Base-by-base conservation (phyloP, 2,888 invertebrate genomes). In the Prosopocoilus inquinatus region DNA sequence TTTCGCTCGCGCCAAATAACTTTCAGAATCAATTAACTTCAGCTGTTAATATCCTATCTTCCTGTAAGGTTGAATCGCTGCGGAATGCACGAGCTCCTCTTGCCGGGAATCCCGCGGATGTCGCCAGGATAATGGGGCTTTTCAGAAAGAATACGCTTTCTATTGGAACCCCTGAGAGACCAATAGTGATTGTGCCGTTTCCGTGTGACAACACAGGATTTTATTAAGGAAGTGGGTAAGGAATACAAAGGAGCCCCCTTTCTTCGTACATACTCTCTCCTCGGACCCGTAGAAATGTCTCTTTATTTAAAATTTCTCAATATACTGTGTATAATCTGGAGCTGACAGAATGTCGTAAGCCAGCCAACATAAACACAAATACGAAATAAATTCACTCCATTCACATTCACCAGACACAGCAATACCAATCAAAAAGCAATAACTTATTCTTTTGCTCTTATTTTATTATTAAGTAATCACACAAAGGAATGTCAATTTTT, bases 111-210 rank as follows among this genome's bases (percentile, higher is more conserved):
- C 51, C 57, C 57, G 51, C 64, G 61, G 59, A 58, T 63, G 57
- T 62, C 62, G 52, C 59, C 51, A 50, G 60, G 58, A 66, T 66
- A 66, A 66, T 64, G 64, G 63, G 58, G 60, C 61, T 60, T 65
- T 63, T 64, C 58, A 61, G 64, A 67, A 66, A 68, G 65, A 64
- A 69, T 69, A 68, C 69, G 65, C 67, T 67, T 67, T 67, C 68
- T 63, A 67, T 66, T 64, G 65, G 66, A 67, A 62, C 65, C 69
- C 64, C 60, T 63, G 58, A 61, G 64, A 69, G 70, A 66, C 68
- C 69, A 67, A 70, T 69, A 67, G 70, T 68, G 70, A 71, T 69
- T 70, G 53, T 44, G 53, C 70, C 66, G 67, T 70, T 69, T 70
- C 70, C 69, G 68, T 67, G 62, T 67, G 67, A 71, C 69, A 71